Evolutionary conservation across 92 coral and sea anemone species (phyloP).

Genomic region (Zoanthus sociatus): DNA sequence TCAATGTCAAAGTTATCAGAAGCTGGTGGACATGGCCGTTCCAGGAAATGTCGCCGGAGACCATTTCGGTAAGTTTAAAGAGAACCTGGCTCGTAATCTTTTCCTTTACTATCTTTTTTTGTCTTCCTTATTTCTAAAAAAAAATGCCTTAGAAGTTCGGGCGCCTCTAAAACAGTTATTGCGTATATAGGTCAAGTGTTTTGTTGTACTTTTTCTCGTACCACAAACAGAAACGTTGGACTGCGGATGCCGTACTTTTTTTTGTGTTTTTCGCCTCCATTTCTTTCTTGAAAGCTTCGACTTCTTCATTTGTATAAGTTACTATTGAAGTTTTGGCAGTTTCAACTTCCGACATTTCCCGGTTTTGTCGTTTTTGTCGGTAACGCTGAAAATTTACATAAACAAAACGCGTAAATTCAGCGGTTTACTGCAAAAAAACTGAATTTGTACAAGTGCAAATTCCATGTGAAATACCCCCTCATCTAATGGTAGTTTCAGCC

Average conservation of each 20-base stretch:
- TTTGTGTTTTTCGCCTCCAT: constrained; percentile 66
- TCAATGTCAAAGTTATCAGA: too few relatives aligned
- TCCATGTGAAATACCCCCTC: too few relatives aligned
- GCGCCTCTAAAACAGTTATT: constrained; percentile 61
- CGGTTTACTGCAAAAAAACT: too few relatives aligned
- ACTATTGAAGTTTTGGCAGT: constrained; percentile 9
- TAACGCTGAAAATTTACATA: too few relatives aligned
- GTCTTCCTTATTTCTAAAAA: constrained; percentile 66
- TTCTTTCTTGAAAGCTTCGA: constrained; percentile 28
- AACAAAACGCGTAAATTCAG: too few relatives aligned
- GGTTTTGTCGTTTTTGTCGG: too few relatives aligned
- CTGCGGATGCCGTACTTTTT: constrained; percentile 63
- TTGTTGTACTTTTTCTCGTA: constrained; percentile 57
- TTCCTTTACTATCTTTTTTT: constrained; percentile 58
- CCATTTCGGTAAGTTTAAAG: constrained; percentile 14
- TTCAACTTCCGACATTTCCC: too few relatives aligned
- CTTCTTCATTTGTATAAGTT: constrained; percentile 45
- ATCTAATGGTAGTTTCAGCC: too few relatives aligned
- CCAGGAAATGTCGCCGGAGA: background rate
- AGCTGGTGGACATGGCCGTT: too few relatives aligned
- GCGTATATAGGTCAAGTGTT: constrained; percentile 40
- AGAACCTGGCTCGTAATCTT: constrained; percentile 70
- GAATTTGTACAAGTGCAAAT: too few relatives aligned
- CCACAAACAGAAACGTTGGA: constrained; percentile 60
- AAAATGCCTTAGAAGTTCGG: constrained; percentile 63